Evolutionary conservation across 2,113 vertebrate genomes (phyloP).

Genomic region (Anas platyrhynchos): DNA sequence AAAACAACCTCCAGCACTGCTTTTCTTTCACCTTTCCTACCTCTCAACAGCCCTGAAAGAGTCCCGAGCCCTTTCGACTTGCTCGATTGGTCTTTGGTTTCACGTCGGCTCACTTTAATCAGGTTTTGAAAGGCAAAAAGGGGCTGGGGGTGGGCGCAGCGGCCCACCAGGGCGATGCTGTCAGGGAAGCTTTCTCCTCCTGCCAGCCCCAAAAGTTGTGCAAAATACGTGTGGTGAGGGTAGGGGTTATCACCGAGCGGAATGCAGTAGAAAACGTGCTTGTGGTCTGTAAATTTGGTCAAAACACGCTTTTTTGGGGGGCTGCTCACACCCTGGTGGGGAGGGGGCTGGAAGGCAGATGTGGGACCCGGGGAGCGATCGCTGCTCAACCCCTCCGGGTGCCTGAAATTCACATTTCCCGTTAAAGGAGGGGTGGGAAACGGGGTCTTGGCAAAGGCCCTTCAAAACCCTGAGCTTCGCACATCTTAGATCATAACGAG

Average conservation of each 20-base stretch:
- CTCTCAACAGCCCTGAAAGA: rapidly evolving
- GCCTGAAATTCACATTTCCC: background rate
- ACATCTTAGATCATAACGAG: rapidly evolving
- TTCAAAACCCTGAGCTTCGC: background rate
- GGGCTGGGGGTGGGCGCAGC: rapidly evolving
- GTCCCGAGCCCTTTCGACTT: background rate
- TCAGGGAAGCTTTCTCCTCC: background rate
- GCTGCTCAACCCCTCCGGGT: background rate
- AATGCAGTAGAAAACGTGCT: rapidly evolving
- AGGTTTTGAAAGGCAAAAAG: background rate
- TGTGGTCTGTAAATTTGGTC: background rate
- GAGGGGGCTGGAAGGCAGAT: slow-evolving; percentile 24
- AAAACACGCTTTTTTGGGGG: background rate
- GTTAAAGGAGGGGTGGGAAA: background rate
- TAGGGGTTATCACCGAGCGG: background rate
- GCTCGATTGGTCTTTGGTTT: background rate
- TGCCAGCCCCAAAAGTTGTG: background rate
- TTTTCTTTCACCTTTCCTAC: slow-evolving; percentile 28
- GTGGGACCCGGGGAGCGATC: background rate
- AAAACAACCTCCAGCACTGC: slow-evolving; percentile 62
- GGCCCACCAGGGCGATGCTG: rapidly evolving
- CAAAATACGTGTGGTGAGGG: background rate
- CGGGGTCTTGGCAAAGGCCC: background rate
- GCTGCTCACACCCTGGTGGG: background rate
- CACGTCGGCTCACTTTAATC: rapidly evolving